Base-by-base conservation (phyloP, 2,888 invertebrate species). In the Limenitis camilla region DNA sequence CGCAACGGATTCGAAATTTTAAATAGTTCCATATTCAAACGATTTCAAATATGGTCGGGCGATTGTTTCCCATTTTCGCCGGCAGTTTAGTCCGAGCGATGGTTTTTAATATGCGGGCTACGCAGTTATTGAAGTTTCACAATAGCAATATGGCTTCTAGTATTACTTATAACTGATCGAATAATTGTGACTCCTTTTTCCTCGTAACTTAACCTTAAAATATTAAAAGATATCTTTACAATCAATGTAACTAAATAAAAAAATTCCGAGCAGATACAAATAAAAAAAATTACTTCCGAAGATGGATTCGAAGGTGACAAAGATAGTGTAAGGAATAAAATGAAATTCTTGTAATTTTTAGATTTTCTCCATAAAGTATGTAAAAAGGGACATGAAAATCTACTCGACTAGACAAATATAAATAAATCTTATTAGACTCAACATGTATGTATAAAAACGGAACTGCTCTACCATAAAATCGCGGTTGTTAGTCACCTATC, bases 1-100 rank as follows among this genome's bases (percentile, higher is more conserved):
- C 82, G 81, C 79, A 84, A 86, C 86, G 85, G 82, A 84, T 85
- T 85, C 86, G 78, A 86, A 85, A 86, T 86, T 85, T 85, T 83
- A 87, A 87, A 86, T 85, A 87, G 84, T 85, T 82, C 81, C 79
- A 82, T 82, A 80, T 80, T 81, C 78, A 79, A 81, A 82, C 76
- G 72, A 76, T 78, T 81, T 81, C 84, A 77, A 81, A 86, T 84
- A 86, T 86, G 86, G 85, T 76, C 69, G 64, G 65, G 61, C 80
- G 74, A 83, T 83, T 85, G 85, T 86, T 85, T 85, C 86, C 85
- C 85, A 82, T 82, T 84, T 85, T 86, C 81, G 84, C 82, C 74
- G 70, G 74, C 78, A 78, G 77, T 78, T 80, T 63, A 66, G 67
- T 64, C 62, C 63, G 67, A 63, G 61, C 67, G 65, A 72, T 70